phyloP scores from a whole-genome alignment of 2,113 vertebrate genomes.

The Eretmochelys imbricata region DNA sequence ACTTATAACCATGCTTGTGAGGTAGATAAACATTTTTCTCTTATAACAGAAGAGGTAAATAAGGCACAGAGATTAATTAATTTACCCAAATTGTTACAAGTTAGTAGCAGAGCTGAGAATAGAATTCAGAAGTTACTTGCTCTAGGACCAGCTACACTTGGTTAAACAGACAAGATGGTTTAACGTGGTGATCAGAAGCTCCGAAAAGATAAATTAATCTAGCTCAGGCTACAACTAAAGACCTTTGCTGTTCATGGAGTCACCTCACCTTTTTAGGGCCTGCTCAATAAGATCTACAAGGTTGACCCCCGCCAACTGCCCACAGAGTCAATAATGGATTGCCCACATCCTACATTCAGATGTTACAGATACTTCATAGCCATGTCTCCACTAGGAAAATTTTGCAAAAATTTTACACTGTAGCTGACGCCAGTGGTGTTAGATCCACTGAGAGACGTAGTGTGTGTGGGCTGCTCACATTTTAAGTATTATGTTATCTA shows the following conservation, averaged over 20 bases:
- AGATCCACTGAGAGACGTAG: background rate
- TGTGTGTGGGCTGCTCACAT: background rate
- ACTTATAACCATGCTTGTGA: conserved; percentile 63
- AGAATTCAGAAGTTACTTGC: conserved; percentile 13
- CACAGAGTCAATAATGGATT: background rate
- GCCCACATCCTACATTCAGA: background rate
- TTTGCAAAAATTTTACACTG: background rate
- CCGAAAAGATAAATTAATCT: background rate
- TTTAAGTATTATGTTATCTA: background rate
- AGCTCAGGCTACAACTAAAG: background rate
- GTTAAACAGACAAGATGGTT: background rate
- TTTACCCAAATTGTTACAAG: conserved; percentile 53
- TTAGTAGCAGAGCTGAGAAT: conserved; percentile 44
- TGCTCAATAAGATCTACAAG: background rate
- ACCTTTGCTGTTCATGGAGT: background rate
- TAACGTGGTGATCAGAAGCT: background rate
- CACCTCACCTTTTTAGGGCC: background rate
- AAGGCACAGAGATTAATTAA: conserved; percentile 56
- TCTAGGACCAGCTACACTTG: background rate
- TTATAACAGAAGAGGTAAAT: conserved; percentile 64
- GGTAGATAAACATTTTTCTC: conserved; percentile 60
- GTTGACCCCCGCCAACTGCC: background rate
- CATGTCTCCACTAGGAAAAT: background rate
- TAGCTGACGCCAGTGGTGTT: background rate
- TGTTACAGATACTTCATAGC: background rate